Conservation (phyloP, 1,140 invertebrate species). For the Plectrocnemia conspersa region DNA sequence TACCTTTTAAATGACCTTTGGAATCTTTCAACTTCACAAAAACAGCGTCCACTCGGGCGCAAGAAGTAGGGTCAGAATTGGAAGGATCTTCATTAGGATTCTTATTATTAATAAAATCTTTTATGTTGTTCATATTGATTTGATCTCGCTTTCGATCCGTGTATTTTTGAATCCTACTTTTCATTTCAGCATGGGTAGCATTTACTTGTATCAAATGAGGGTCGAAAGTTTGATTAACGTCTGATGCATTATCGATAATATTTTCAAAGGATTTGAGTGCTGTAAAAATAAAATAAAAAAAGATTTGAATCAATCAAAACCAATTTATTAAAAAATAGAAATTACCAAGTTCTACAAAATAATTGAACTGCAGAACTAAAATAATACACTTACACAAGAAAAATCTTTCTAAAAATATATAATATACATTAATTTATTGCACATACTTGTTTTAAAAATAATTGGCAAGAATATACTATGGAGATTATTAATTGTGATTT, state of each 20-base stretch:
- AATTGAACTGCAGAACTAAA: not conserved
- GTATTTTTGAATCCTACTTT: slow-evolving; percentile 31
- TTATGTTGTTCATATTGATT: slow-evolving; percentile 60
- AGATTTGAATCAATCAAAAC: slow-evolving; percentile 14
- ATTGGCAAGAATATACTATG: too few relatives aligned
- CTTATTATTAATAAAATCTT: slow-evolving; percentile 56
- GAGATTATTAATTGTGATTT: too few relatives aligned
- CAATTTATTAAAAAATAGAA: slow-evolving; percentile 14
- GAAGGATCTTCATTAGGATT: slow-evolving; percentile 30
- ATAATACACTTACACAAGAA: not conserved
- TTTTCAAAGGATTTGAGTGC: slow-evolving; percentile 4
- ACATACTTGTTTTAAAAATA: too few relatives aligned
- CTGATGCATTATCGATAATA: not conserved
- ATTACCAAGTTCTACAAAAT: not conserved
- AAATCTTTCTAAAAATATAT: too few relatives aligned
- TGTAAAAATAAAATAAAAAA: slow-evolving; percentile 14
- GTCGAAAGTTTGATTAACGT: slow-evolving; percentile 1
- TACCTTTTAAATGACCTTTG: slow-evolving; percentile 68
- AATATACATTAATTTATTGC: slow-evolving; percentile 2
- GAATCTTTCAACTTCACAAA: slow-evolving; percentile 59
- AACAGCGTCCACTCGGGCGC: slow-evolving; percentile 64
- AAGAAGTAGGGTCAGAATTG: slow-evolving; percentile 44
- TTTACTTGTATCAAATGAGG: slow-evolving; percentile 26
- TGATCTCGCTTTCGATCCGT: slow-evolving; percentile 59
- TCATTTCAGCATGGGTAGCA: slow-evolving; percentile 28